These are phyloP conservation scores for Tretioscincus oriximinensis DNA, from an alignment of 2,113 vertebrate species.

Conservation along the genomic window DNA sequence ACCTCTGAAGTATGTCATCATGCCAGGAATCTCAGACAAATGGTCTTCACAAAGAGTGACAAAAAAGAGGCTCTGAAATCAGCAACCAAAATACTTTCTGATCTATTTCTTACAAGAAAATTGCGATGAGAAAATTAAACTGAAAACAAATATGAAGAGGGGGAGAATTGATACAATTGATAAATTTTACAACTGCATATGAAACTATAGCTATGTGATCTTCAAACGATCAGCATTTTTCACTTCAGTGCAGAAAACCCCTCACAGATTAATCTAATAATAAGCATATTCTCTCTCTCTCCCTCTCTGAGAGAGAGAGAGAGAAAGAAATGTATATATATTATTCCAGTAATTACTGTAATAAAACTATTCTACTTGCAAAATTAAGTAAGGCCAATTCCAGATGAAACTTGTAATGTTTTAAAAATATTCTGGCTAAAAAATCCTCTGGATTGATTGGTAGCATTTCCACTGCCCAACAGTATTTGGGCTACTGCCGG, in stretches of 20 bases:
- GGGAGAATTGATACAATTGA: background rate
- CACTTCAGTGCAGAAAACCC: slow-evolving; percentile 3
- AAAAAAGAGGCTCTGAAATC: background rate
- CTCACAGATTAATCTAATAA: slow-evolving; percentile 40
- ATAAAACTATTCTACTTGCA: slow-evolving; percentile 23
- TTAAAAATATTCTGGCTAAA: too few relatives aligned
- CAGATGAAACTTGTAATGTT: too few relatives aligned
- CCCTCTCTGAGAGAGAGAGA: too few relatives aligned
- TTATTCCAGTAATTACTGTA: slow-evolving; percentile 42
- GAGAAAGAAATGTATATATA: too few relatives aligned
- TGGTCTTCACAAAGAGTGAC: background rate
- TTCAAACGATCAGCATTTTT: slow-evolving; percentile 20
- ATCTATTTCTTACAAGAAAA: background rate
- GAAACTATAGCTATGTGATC: slow-evolving; percentile 12
- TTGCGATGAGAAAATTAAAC: background rate
- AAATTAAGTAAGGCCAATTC: too few relatives aligned
- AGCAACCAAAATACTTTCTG: background rate
- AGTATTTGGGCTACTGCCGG: too few relatives aligned
- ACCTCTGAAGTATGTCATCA: background rate
- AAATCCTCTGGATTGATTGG: too few relatives aligned
- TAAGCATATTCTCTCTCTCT: slow-evolving; percentile 40
- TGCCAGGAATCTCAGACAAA: slow-evolving; percentile 18
- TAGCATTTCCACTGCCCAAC: too few relatives aligned
- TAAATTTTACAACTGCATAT: too few relatives aligned
- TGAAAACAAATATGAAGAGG: background rate